Percentiles rank a stretch among this genome's conserved stretches.
Evolutionary conservation across 2,113 vertebrate species (phyloP).

Genomic region (Gobio gobio): DNA sequence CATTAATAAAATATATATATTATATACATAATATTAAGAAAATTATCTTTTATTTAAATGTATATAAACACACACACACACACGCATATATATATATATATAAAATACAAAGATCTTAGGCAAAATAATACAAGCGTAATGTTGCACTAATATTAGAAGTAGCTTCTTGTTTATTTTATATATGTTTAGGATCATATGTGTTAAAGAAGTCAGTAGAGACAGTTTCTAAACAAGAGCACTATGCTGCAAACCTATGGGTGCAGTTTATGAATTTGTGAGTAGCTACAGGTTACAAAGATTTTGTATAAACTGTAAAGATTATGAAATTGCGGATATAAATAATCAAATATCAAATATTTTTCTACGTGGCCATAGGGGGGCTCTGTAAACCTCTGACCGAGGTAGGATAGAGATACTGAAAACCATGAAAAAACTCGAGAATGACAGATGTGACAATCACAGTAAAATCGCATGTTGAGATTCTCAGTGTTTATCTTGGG

Average conservation of each 20-base stretch:
- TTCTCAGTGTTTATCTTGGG: not conserved
- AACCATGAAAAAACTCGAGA: not conserved
- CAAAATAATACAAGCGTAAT: no score
- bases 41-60: not conserved
- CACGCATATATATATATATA: no score
- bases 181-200: not conserved
- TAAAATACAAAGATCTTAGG: no score
- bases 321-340: not conserved
- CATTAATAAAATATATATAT: not conserved
- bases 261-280: not conserved
- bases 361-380: not conserved
- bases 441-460: not conserved
- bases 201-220: not conserved
- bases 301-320: not conserved
- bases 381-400: not conserved
- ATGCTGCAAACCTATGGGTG: not conserved
- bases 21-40: not conserved
- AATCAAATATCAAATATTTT: not conserved
- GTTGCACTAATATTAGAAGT: no score
- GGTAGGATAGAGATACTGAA: no score
- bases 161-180: not conserved
- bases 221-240: not conserved
- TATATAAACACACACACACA: not conserved
- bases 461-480: not conserved
- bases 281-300: no score